phyloP scores from a whole-genome alignment of 2,113 vertebrate genomes.

The Percopsis transmontana region DNA sequence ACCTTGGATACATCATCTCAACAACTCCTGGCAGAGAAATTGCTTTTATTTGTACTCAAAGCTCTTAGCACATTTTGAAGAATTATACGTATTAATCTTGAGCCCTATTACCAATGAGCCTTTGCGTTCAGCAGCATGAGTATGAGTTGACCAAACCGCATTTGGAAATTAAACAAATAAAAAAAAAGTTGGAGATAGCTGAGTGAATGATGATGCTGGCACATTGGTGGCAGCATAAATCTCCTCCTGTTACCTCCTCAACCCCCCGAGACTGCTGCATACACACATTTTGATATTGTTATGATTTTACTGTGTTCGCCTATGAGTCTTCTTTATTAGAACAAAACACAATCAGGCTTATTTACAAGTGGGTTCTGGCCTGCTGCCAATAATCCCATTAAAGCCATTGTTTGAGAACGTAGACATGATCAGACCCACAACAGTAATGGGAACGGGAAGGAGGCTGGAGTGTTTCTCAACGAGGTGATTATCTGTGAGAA shows the following conservation, averaged over 20 bases:
- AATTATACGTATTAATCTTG: conserved; percentile 62
- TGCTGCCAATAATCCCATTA: conserved; percentile 78
- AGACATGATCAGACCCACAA: conserved; percentile 78
- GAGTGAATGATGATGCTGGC: conserved; percentile 68
- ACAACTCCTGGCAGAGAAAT: conserved; percentile 20
- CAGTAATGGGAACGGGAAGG: conserved; percentile 76
- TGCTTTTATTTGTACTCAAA: conserved; percentile 38
- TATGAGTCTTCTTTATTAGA: conserved; percentile 78
- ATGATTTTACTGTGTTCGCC: conserved; percentile 71
- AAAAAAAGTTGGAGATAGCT: conserved; percentile 61
- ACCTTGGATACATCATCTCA: conserved; percentile 31
- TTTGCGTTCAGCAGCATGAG: conserved; percentile 63
- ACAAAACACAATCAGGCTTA: conserved; percentile 72
- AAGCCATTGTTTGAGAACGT: conserved; percentile 73
- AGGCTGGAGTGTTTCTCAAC: conserved; percentile 67
- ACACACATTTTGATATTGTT: conserved; percentile 65
- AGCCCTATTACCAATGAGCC: conserved; percentile 53
- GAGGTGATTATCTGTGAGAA: conserved; percentile 70
- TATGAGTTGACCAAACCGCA: conserved; percentile 57
- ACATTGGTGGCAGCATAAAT: conserved; percentile 61
- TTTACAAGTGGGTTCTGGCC: conserved; percentile 78
- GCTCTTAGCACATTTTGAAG: conserved; percentile 60
- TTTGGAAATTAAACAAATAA: conserved; percentile 75
- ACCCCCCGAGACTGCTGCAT: conserved; percentile 30
- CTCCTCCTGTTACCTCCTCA: conserved; percentile 35